phyloP scores from a whole-genome alignment of 2,888 invertebrate species.

The Scaptomyza polygonia region DNA sequence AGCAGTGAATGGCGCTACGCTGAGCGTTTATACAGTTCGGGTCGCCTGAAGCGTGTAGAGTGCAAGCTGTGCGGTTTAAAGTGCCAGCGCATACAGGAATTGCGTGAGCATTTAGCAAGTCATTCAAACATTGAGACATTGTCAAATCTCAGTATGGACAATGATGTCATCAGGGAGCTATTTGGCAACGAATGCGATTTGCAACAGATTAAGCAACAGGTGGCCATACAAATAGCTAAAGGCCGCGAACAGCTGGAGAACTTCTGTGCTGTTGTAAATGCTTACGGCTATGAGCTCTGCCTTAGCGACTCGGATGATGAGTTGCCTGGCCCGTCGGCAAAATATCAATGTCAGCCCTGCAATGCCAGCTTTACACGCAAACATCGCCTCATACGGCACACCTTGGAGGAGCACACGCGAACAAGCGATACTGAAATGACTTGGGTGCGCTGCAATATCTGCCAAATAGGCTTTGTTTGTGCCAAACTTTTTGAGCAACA shows the following conservation, averaged over 20 bases:
- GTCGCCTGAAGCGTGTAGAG: slow-evolving; percentile 66
- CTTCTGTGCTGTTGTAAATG: slow-evolving; percentile 78
- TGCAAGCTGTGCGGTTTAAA: slow-evolving; percentile 81
- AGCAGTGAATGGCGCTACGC: slow-evolving; percentile 74
- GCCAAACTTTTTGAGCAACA: slow-evolving; percentile 85
- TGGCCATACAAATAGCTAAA: slow-evolving; percentile 64
- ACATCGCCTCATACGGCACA: slow-evolving; percentile 73
- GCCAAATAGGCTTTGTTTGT: slow-evolving; percentile 86
- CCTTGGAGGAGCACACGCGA: slow-evolving; percentile 77
- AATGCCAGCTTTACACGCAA: slow-evolving; percentile 71
- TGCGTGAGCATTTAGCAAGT: slow-evolving; percentile 72
- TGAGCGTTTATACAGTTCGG: slow-evolving; percentile 73
- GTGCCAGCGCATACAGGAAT: slow-evolving; percentile 63
- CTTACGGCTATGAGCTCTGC: slow-evolving; percentile 80
- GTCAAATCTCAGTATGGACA: slow-evolving; percentile 40
- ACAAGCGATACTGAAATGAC: slow-evolving; percentile 84
- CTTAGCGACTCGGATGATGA: slow-evolving; percentile 83
- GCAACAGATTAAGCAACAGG: slow-evolving; percentile 54
- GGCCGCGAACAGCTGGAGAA: slow-evolving; percentile 59
- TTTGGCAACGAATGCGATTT: slow-evolving; percentile 51
- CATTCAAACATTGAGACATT: slow-evolving; percentile 61
- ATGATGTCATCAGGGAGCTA: slow-evolving; percentile 63
- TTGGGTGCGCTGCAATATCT: slow-evolving; percentile 85
- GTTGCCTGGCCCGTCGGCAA: slow-evolving; percentile 31
- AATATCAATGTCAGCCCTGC: slow-evolving; percentile 78